Base-by-base conservation (phyloP, 2,113 vertebrate species). In the Stegostoma tigrinum region DNA sequence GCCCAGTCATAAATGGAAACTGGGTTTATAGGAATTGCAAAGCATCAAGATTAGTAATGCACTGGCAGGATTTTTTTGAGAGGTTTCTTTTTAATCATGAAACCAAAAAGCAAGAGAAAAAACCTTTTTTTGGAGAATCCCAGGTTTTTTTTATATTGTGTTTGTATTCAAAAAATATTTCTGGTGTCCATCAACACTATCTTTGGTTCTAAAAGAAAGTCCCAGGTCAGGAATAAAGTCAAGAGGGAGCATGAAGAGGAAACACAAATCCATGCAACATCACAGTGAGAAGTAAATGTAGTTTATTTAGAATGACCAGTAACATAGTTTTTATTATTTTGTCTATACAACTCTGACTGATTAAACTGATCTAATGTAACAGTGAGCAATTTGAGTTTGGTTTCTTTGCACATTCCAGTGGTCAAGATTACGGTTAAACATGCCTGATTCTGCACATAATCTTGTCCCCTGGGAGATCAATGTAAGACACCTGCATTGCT, bases 331-430 rank as follows among this genome's bases (percentile, higher is more conserved):
- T 34, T 42, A 12, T 42, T 52, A 27, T 48, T 68, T 68, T 42
- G 91, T 23, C 91, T n/a, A 68, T 0, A 67, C 19, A n/a, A 95
- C 3, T 72, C 23, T 5, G 93, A 72, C 66, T 94, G 38, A 66
- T 38, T 72, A 72, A 95, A 30, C 67, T 70, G 86, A 4, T 55
- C 34, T 30, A 89, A 55, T 89, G 14, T 94, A 94, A 66, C 38
- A 70, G 67, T 68, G 23, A 15, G 66, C 93, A 95, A 61, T 48
- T 72, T 95, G 67, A 95, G 93, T 30, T 27, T 48, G 93, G 66
- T 95, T 95, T 27, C 93, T 95, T 95, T 70, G 64, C 93, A 95
- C 93, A 67, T 70, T 95, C 66, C 24, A 95, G 93, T 95, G 93
- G 93, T 45, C 93, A 95, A 24, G 38, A 95, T 95, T 95, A 95